Percentiles rank a stretch among this genome's conserved stretches.
These are phyloP conservation scores for Aspidoscelis tigris DNA, from an alignment of 2,113 vertebrate species.

Conservation along the genomic window DNA sequence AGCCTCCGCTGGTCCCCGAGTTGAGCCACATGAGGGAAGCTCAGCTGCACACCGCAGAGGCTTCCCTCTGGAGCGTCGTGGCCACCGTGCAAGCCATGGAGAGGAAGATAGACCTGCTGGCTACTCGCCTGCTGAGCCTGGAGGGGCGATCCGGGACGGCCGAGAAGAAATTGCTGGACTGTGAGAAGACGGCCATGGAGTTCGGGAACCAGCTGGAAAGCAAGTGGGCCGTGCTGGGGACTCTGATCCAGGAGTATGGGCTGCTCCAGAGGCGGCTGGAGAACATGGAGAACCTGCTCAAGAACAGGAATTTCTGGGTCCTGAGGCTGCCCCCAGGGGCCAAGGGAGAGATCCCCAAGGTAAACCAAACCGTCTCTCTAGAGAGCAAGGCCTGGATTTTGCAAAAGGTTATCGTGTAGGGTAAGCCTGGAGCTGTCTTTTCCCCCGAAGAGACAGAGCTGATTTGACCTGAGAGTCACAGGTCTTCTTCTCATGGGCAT, in stretches of 20 bases:
- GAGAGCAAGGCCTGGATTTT: fast-evolving
- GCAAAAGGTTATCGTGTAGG: fast-evolving
- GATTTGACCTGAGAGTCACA: neutral
- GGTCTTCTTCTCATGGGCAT: neutral
- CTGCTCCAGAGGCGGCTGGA: constrained; percentile 78
- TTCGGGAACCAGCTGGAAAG: constrained; percentile 78
- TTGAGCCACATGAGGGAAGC: constrained; percentile 72
- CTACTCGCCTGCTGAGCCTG: constrained; percentile 76
- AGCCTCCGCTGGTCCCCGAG: constrained; percentile 72
- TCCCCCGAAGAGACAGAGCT: neutral
- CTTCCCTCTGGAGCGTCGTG: constrained; percentile 82
- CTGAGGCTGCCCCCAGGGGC: constrained; percentile 74
- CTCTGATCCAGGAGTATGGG: constrained; percentile 78
- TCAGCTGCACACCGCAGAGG: constrained; percentile 75
- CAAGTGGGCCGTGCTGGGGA: constrained; percentile 78
- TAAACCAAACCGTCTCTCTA: constrained; percentile 34
- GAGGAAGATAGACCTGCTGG: constrained; percentile 79
- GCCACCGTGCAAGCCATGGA: constrained; percentile 80
- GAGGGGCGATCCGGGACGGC: constrained; percentile 75
- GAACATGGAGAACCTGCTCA: constrained; percentile 78
- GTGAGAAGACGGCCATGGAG: constrained; percentile 75
- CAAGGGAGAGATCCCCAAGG: constrained; percentile 79
- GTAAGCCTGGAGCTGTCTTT: too few species aligned
- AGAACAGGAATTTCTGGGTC: constrained; percentile 81
- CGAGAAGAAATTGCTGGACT: constrained; percentile 78